Evolutionary conservation across 2,888 invertebrate species (phyloP).

Genomic region (Tinea pellionella): DNA sequence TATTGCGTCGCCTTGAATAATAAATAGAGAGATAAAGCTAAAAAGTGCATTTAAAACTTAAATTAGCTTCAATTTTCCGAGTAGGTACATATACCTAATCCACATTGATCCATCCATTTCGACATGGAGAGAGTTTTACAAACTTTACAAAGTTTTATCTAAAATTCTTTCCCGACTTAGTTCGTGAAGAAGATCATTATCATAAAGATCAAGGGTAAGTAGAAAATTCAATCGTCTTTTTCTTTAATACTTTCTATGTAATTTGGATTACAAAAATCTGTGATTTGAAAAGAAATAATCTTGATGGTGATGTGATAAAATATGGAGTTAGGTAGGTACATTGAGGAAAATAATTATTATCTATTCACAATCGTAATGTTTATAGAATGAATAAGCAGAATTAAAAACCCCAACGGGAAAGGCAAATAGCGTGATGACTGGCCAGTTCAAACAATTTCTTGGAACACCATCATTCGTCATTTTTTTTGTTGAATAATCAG

Average conservation of each 20-base stretch:
- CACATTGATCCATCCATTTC: neutral
- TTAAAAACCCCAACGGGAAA: neutral
- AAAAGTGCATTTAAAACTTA: constrained; percentile 5
- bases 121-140: neutral
- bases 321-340: too few species aligned
- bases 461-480: constrained; percentile 9
- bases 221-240: neutral
- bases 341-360: neutral
- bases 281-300: too few species aligned
- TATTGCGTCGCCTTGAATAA: constrained; percentile 5
- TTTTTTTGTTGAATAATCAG: constrained; percentile 1
- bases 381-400: neutral
- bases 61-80: neutral
- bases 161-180: neutral
- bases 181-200: neutral
- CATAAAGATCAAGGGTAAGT: neutral
- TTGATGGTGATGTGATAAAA: too few species aligned
- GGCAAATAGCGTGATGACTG: constrained; percentile 6
- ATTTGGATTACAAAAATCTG: too few species aligned
- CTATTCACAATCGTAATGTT: neutral
- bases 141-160: neutral
- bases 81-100: neutral
- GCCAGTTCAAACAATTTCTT: constrained; percentile 7
- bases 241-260: neutral
- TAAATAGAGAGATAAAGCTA: constrained; percentile 1